A percentile compares a stretch with the other conserved stretches of the same genome.
These are phyloP conservation scores for Pheosia gnoma DNA, from an alignment of 2,888 invertebrate genomes.

Conservation along the genomic window DNA sequence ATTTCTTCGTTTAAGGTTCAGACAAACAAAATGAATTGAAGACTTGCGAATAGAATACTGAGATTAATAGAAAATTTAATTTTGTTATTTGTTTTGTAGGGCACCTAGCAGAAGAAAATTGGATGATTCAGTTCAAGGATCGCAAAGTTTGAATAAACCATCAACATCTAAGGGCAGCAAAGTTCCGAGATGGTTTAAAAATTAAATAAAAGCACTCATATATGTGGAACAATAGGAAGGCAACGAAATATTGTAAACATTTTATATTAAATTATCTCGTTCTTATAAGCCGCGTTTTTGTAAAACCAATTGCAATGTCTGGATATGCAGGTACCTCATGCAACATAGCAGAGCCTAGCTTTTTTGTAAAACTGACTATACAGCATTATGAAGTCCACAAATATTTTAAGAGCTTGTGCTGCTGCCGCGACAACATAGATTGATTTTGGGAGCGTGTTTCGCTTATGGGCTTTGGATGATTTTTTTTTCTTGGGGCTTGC, in stretches of 20 bases:
- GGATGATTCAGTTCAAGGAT: constrained; percentile 44
- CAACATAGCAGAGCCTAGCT: too few relatives aligned
- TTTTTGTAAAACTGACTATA: too few relatives aligned
- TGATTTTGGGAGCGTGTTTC: too few relatives aligned
- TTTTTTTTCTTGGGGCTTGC: too few relatives aligned
- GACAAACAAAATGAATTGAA: too few relatives aligned
- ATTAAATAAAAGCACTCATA: constrained; percentile 31
- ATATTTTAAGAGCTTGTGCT: too few relatives aligned
- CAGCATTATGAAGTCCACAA: too few relatives aligned
- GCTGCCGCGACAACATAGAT: too few relatives aligned
- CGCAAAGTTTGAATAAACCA: constrained; percentile 38
- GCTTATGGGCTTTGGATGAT: too few relatives aligned
- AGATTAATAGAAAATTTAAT: not conserved
- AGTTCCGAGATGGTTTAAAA: constrained; percentile 80
- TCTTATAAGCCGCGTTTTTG: not conserved
- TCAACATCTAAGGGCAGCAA: constrained; percentile 67
- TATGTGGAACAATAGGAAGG: not conserved
- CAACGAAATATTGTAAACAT: not conserved
- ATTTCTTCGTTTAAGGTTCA: too few relatives aligned
- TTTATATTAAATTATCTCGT: not conserved
- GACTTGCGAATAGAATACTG: not conserved
- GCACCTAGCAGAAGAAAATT: constrained; percentile 69
- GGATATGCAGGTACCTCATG: too few relatives aligned
- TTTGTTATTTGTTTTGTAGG: constrained; percentile 45
- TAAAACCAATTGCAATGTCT: too few relatives aligned